phyloP scores from a whole-genome alignment of 2,113 vertebrate genomes.

The Corythornis cristatus region DNA sequence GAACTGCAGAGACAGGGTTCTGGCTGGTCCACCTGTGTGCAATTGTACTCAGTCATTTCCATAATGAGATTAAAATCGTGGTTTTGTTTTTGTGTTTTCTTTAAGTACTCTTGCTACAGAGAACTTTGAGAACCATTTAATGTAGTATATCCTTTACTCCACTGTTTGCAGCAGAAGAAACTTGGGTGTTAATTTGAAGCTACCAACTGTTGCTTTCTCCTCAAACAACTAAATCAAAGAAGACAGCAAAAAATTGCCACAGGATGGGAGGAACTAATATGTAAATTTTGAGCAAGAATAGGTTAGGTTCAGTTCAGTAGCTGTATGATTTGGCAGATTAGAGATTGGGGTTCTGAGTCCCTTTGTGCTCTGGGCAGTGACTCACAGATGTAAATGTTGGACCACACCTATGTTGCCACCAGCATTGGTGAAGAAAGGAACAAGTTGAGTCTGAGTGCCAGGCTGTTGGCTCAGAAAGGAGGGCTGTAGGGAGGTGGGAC shows the following conservation, averaged over 20 bases:
- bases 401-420: not conserved
- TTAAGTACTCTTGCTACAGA: not conserved
- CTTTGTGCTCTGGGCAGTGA: not conserved
- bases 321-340: not conserved
- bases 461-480: fast-evolving
- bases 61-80: not conserved
- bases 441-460: fast-evolving
- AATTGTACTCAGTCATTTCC: not conserved
- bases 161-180: not conserved
- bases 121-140: not conserved
- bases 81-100: not conserved
- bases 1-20: not conserved
- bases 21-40: not conserved
- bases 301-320: not conserved
- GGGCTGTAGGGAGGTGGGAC: not conserved
- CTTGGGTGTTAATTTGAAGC: not conserved
- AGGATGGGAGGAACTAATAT: not conserved
- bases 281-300: fast-evolving
- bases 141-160: not conserved
- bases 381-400: not conserved
- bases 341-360: not conserved
- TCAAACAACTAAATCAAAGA: not conserved
- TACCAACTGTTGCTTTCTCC: not conserved
- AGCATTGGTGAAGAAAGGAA: not conserved
- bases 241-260: not conserved